phyloP scores from a whole-genome alignment of 2,797 vertebrate genomes.

The Lagorchestes hirsutus region DNA sequence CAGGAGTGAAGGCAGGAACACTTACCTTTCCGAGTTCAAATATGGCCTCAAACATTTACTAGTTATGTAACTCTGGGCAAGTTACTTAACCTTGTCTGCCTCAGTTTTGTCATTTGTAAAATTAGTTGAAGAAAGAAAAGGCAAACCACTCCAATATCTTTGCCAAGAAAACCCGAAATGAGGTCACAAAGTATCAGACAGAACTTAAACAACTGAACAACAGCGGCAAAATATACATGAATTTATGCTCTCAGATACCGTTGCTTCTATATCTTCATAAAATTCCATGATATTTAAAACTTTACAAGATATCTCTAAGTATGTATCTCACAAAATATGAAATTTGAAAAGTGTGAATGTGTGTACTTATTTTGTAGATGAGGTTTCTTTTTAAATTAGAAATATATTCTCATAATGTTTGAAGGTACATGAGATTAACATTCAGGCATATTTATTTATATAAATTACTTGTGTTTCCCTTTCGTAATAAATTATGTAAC shows the following conservation, averaged over 20 bases:
- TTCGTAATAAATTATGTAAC: not conserved
- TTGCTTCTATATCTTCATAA: not conserved
- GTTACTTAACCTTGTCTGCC: not conserved
- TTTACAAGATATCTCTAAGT: not conserved
- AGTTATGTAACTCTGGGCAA: not conserved
- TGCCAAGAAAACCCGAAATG: not conserved
- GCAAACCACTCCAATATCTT: not conserved
- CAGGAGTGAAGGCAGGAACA: not conserved
- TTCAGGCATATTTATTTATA: not conserved
- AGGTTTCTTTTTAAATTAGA: not conserved
- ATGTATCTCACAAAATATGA: not conserved
- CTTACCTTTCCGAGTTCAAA: not conserved
- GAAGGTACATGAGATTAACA: not conserved
- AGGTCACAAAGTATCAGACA: not conserved
- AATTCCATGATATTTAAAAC: not conserved
- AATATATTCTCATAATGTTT: constrained; percentile 7
- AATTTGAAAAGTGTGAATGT: not conserved
- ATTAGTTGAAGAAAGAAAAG: not conserved
- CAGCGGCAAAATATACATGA: not conserved
- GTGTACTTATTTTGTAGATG: not conserved
- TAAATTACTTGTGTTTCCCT: not conserved
- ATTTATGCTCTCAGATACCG: not conserved
- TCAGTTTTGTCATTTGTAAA: not conserved
- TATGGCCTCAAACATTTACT: too few relatives aligned
- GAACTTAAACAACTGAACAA: not conserved